These are phyloP conservation scores for Diplogasteroides magnus DNA, from an alignment of 1,140 invertebrate species.

Conservation along the genomic window DNA sequence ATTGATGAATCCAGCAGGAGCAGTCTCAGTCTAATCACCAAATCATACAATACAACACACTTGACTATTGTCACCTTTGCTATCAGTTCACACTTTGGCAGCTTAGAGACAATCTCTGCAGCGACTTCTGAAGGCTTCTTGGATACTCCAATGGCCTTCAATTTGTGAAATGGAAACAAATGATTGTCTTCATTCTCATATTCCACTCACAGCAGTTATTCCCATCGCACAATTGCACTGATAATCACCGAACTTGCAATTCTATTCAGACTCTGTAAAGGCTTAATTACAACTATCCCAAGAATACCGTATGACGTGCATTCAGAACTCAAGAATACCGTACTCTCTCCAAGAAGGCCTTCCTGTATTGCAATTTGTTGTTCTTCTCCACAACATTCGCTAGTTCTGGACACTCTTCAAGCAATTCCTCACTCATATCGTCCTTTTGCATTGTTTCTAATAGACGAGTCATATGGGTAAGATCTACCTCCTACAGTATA, in stretches of 20 bases:
- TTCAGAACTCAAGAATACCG: conserved; percentile 13
- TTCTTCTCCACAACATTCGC: conserved; percentile 19
- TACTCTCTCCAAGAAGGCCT: conserved; percentile 27
- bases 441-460: conserved; percentile 24
- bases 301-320: background rate
- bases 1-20: conserved; percentile 82
- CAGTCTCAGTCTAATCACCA: conserved; percentile 1
- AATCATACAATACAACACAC: too few species aligned
- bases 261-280: conserved; percentile 12
- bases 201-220: conserved; percentile 66
- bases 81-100: conserved; percentile 18
- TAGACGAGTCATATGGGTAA: conserved; percentile 23
- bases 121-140: conserved; percentile 73
- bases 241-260: conserved; percentile 78
- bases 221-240: conserved; percentile 92
- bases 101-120: conserved; percentile 66
- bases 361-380: conserved; percentile 32
- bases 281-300: background rate
- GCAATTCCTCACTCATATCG: conserved; percentile 28
- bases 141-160: conserved; percentile 61
- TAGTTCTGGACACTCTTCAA: conserved; percentile 32
- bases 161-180: too few species aligned
- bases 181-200: background rate
- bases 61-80: too few species aligned
- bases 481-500: conserved; percentile 18